Evolutionary conservation across 2,113 vertebrate genomes (phyloP).

Genomic region (Danio rerio): DNA sequence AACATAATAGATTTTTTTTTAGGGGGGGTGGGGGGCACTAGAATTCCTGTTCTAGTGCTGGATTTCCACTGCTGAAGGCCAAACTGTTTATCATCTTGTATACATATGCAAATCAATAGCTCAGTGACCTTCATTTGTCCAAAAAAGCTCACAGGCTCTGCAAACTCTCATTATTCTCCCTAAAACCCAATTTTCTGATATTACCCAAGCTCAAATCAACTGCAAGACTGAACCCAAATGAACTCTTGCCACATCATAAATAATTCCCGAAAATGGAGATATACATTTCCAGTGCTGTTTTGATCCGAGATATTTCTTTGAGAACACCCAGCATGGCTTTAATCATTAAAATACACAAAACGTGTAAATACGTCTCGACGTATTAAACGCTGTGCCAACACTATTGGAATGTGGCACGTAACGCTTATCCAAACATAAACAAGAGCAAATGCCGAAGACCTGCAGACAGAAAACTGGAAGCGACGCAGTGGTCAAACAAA

Average conservation of each 20-base stretch:
- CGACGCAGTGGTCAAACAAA: constrained; percentile 34
- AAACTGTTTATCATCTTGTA: not conserved
- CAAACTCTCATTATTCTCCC: not conserved
- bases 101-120: constrained; percentile 21
- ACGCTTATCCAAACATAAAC: constrained; percentile 4
- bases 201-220: not conserved
- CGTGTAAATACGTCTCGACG: constrained; percentile 52
- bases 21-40: too few relatives aligned
- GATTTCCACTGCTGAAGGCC: not conserved
- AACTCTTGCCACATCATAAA: not conserved
- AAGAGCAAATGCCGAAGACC: constrained; percentile 24
- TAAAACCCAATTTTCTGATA: not conserved
- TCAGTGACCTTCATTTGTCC: constrained; percentile 9
- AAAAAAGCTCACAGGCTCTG: not conserved
- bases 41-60: not conserved
- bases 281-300: not conserved
- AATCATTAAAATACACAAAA: constrained; percentile 21
- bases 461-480: constrained; percentile 16
- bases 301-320: not conserved
- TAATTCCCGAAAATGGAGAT: not conserved
- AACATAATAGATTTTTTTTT: too few relatives aligned
- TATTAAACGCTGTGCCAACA: constrained; percentile 9
- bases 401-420: constrained; percentile 2
- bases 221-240: not conserved
- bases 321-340: not conserved